A percentile compares a stretch with the other conserved stretches of the same genome.
Evolutionary conservation across 1,140 invertebrate species (phyloP).

Genomic region (Anastrepha obliqua): DNA sequence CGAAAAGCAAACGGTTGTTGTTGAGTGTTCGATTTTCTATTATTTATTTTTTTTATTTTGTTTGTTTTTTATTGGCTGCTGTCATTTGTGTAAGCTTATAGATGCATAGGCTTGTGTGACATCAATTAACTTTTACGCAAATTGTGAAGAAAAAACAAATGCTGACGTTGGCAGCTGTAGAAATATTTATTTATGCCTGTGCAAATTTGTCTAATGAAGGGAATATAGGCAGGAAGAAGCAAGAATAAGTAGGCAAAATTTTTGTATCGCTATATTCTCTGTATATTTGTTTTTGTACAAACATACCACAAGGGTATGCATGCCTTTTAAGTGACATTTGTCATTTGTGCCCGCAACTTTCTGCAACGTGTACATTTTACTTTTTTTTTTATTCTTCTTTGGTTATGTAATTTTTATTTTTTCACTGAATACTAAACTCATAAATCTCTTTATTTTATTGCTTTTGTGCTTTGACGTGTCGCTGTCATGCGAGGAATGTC

Average conservation of each 20-base stretch:
- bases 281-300: too few species aligned
- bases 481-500: conserved; percentile 7
- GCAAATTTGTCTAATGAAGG: not conserved
- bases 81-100: not conserved
- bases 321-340: too few species aligned
- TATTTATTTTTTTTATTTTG: not conserved
- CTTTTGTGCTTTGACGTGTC: not conserved
- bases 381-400: not conserved
- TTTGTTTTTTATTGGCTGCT: not conserved
- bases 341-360: too few species aligned
- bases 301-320: too few species aligned
- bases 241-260: too few species aligned
- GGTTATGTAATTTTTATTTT: not conserved
- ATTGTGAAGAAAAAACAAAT: not conserved
- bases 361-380: too few species aligned
- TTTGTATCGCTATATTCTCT: too few species aligned
- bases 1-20: not conserved
- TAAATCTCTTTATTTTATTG: not conserved
- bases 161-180: conserved; percentile 12
- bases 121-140: conserved; percentile 41
- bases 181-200: conserved; percentile 5
- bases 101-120: not conserved
- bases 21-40: not conserved
- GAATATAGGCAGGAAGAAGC: not conserved
- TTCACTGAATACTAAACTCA: too few species aligned